A percentile compares a stretch with the other conserved stretches of the same genome.
Conservation (phyloP, 1,140 invertebrate genomes). For the Polyergus mexicanus region DNA sequence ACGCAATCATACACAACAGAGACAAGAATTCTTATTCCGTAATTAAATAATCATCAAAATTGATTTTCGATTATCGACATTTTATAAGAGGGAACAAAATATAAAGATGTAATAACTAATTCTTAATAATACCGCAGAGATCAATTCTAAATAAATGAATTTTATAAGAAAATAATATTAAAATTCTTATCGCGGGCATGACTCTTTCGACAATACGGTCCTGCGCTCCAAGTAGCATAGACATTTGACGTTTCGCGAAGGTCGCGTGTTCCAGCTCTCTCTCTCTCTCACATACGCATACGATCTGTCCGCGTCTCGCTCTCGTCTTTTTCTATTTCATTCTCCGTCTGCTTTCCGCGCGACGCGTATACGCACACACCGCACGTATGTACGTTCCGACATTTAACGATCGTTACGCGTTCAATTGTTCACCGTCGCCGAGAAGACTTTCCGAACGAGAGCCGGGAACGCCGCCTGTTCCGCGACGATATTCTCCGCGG, state of each 20-base stretch:
- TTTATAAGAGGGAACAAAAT: neutral
- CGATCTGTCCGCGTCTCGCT: constrained; percentile 31
- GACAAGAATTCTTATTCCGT: neutral
- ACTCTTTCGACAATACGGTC: constrained; percentile 67
- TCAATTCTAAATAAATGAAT: neutral
- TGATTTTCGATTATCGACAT: neutral
- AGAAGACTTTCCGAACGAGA: constrained; percentile 41
- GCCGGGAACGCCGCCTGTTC: constrained; percentile 28
- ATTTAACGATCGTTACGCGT: constrained; percentile 78
- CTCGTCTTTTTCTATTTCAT: constrained; percentile 36
- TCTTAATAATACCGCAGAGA: neutral
- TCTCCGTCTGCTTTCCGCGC: constrained; percentile 53
- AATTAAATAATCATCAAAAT: neutral
- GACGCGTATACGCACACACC: constrained; percentile 66
- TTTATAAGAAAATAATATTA: neutral
- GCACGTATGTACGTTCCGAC: constrained; percentile 56
- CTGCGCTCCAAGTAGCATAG: constrained; percentile 74
- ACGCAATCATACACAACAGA: neutral
- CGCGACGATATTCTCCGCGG: constrained; percentile 1
- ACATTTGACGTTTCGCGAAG: constrained; percentile 78
- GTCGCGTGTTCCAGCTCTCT: constrained; percentile 72
- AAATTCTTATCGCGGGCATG: constrained; percentile 27
- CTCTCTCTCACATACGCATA: constrained; percentile 30
- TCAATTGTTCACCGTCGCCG: constrained; percentile 68
- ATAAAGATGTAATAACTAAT: neutral